Conservation (phyloP, 1,140 invertebrate species). For the Drosophila teissieri region DNA sequence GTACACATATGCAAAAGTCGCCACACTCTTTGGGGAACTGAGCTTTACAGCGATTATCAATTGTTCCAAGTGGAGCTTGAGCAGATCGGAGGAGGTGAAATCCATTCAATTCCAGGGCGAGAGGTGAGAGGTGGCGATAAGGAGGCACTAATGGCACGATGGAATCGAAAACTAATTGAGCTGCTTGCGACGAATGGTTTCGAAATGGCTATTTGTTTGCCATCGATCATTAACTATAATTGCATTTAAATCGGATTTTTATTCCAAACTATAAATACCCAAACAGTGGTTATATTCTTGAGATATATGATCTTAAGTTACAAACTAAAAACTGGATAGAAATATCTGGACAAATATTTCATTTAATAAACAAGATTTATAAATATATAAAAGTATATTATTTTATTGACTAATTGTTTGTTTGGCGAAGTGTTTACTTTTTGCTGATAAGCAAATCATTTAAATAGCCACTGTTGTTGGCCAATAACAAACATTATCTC, state of each 20-base stretch:
- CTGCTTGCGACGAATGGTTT: constrained; percentile 11
- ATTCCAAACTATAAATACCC: background rate
- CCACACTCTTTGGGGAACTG: constrained; percentile 7
- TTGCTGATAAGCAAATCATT: constrained; percentile 8
- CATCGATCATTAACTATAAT: constrained; percentile 8
- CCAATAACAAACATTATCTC: too few relatives aligned
- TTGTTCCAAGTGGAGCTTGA: constrained; percentile 17
- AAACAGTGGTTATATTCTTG: too few relatives aligned
- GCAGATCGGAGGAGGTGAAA: background rate
- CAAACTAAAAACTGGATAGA: too few relatives aligned
- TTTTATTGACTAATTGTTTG: too few relatives aligned
- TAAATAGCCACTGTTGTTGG: background rate
- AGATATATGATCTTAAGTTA: too few relatives aligned
- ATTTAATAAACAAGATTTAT: too few relatives aligned
- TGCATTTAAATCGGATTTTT: too few relatives aligned
- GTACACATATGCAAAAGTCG: constrained; percentile 6
- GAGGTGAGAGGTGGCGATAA: constrained; percentile 22
- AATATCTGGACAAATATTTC: too few relatives aligned
- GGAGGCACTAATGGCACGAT: constrained; percentile 18
- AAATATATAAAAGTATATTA: background rate
- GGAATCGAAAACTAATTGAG: background rate
- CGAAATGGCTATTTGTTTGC: constrained; percentile 6
- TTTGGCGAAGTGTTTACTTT: too few relatives aligned
- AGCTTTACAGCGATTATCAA: constrained; percentile 23
- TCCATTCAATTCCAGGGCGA: background rate